Conservation (phyloP, 92 coral and sea anemone species). For the Blastomussa wellsi region DNA sequence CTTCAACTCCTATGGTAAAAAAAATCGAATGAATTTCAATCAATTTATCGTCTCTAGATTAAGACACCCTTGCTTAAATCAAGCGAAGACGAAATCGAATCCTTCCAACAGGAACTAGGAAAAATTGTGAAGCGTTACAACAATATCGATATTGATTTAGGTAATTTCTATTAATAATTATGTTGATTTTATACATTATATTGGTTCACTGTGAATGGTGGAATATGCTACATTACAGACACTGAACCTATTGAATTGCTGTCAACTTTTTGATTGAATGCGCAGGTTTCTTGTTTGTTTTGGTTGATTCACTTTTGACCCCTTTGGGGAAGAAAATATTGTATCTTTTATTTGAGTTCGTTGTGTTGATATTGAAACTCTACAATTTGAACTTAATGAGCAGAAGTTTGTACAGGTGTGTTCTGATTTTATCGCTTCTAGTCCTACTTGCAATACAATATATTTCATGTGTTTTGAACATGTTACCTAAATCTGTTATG, state of each 20-base stretch:
- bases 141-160: neutral
- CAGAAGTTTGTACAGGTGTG: neutral
- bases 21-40: neutral
- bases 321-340: neutral
- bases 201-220: constrained; percentile 1
- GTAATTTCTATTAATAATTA: neutral
- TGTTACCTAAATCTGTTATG: neutral
- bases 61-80: neutral
- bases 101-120: neutral
- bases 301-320: neutral
- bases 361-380: neutral
- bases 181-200: constrained; percentile 20
- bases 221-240: neutral
- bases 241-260: neutral
- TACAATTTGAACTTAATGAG: neutral
- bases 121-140: neutral
- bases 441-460: too few species aligned
- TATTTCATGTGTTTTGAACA: neutral
- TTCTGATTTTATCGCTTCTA: neutral
- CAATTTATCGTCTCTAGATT: neutral
- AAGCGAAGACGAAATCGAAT: neutral
- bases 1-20: neutral
- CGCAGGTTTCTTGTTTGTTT: constrained; percentile 20
- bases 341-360: neutral
- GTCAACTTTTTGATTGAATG: neutral